Evolutionary conservation across 2,888 invertebrate genomes (phyloP), one percentile per base, ranked within the genome.

Genomic region (Mamestra brassicae): DNA sequence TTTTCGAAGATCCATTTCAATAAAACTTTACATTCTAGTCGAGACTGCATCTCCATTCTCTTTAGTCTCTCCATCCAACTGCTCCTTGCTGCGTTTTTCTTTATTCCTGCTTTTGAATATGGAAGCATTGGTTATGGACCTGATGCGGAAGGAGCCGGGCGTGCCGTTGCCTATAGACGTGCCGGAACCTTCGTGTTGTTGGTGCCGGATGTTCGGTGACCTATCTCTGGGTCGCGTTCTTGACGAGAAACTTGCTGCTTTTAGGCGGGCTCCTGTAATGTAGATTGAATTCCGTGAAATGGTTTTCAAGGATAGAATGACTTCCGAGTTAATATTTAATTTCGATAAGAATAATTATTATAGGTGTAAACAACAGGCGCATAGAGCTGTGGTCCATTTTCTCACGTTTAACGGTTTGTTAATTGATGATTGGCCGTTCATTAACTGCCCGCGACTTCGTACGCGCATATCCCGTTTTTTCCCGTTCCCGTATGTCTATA

Each of bases 191-290:
- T 90, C 91, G 62, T 86, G 89, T 10, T 91, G 89, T 52, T 89
- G 89, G 62, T 93, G 91, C 58, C 83, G 86, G 58, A 93, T 88
- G 80, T 93, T 93, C 2, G 95, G 94, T 0, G 95, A 94, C 4
- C 91, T 90, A 47, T 94, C 95, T 7, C 93, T 84, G 0, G 94
- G 95, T 10, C 94, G 86, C 4, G 93, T 90, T 8, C 93, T 90
- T 85, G 93, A 93, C 2, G 95, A 95, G 87, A 95, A 95, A 83
- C 95, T 95, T 38, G 95, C 94, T 4, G 95, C 95, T 84, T 95
- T 93, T 34, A 95, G 85, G 45, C 95, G 84, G 0, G 95, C 94
- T 8, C 93, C 91, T 86, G 86, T 60, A 78, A 63, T n/a, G 4
- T 8, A 81, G 8, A 17, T 79, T 61, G 6, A 11, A 52, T 15